Base-by-base conservation (phyloP, 2,797 vertebrate genomes). In the Strix occidentalis region DNA sequence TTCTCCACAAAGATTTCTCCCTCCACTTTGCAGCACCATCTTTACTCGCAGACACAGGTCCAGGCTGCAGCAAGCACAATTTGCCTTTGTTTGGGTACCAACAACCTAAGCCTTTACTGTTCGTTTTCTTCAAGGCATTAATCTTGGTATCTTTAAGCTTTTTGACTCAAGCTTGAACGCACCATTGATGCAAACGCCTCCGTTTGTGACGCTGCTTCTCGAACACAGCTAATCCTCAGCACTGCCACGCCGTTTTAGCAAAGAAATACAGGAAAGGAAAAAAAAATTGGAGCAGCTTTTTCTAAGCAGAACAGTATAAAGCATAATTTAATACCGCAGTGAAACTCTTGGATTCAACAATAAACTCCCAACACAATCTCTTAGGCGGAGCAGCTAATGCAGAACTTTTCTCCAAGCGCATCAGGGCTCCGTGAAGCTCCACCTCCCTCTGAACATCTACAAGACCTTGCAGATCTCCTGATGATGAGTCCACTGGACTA, bases 301-400 rank as follows among this genome's bases (percentile, higher is more conserved):
- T 74, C 63, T 57, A 75, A 91, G 94, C 87, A 91, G 82, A 94
- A 91, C 56, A 56, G 82, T 9, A 53, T 13, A 46, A 94, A 89
- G 84, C 24, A 6, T 76, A 45, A 65, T 92, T 95, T 95, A 93
- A 89, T 84, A 10, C n/a, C 2, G 57, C 82, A 76, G 68, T 3
- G 41, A 92, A 87, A 83, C n/a, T 23, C 78, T 54, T 1, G 78
- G 33, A 51, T 48, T 54, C 89, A 87, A 76, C 26, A 33, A 25
- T 5, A 16, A 1, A 23, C 53, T 61, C 74, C 81, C 76, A 28
- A 4, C 41, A 23, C 31, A 2, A 1, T 12, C 84, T 45, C 76
- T 11, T 2, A 19, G 54, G 64, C 4, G 77, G 75, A 87, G 91
- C 63, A 33, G 86, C 76, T 3, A 7, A 39, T 0, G 54, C 87